Evolutionary conservation across 2,888 invertebrate species (phyloP).

Genomic region (Mayetiola destructor): DNA sequence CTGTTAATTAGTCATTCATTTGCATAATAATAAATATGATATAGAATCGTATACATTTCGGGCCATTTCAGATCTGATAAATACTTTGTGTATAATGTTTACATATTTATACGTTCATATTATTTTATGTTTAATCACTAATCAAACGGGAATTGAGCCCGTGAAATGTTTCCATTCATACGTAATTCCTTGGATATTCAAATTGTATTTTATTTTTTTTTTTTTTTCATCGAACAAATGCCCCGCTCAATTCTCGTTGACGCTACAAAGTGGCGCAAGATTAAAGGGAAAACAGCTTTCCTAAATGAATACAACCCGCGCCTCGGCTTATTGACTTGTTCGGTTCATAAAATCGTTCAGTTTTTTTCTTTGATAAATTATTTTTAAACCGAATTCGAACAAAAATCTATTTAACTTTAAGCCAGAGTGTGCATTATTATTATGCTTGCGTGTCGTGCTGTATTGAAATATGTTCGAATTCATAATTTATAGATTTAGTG

Average conservation of each 20-base stretch:
- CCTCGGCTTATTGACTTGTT: slow-evolving; percentile 1
- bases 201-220: too few relatives aligned
- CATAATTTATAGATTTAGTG: slow-evolving; percentile 13
- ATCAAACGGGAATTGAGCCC: too few relatives aligned
- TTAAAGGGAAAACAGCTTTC: too few relatives aligned
- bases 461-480: not conserved
- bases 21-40: slow-evolving; percentile 19
- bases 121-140: too few relatives aligned
- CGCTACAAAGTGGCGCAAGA: too few relatives aligned
- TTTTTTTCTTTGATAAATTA: not conserved
- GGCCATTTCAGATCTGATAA: slow-evolving; percentile 4
- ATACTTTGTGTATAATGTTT: slow-evolving; percentile 2
- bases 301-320: too few relatives aligned
- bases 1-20: slow-evolving; percentile 21
- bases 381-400: too few relatives aligned
- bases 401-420: not conserved
- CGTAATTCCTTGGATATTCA: too few relatives aligned
- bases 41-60: slow-evolving; percentile 6
- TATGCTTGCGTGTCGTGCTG: slow-evolving; percentile 3
- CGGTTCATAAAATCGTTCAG: not conserved
- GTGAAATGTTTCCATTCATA: too few relatives aligned
- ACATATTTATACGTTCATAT: slow-evolving; percentile 7
- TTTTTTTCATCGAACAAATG: too few relatives aligned
- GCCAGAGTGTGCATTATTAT: not conserved
- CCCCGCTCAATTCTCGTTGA: too few relatives aligned